Evolutionary conservation across 2,888 invertebrate genomes (phyloP).

Genomic region (Blastobasis lacticolella): DNA sequence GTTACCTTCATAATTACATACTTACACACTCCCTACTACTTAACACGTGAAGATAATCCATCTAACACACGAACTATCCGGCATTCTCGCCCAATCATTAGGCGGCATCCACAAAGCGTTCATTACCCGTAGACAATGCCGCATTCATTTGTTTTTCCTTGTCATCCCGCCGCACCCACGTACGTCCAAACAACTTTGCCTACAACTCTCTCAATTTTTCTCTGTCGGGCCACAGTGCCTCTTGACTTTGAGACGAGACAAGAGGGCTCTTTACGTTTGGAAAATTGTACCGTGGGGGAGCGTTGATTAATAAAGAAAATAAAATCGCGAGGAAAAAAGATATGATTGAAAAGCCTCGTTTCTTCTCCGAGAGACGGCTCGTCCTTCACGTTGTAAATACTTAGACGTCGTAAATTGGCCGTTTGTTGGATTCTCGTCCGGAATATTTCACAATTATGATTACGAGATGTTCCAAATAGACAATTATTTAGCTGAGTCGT

Average conservation of each 20-base stretch:
- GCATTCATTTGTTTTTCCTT: conserved; percentile 44
- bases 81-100: conserved; percentile 11
- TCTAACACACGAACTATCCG: conserved; percentile 24
- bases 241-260: conserved; percentile 46
- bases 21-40: no score
- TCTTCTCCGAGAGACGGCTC: neutral
- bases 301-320: conserved; percentile 63
- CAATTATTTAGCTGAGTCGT: no score
- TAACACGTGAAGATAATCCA: no score
- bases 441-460: no score
- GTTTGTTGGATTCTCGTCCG: no score
- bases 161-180: conserved; percentile 23
- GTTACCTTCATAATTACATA: no score
- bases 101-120: conserved; percentile 16
- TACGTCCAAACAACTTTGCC: conserved; percentile 8
- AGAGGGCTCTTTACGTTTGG: conserved; percentile 44
- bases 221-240: conserved; percentile 37
- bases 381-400: no score
- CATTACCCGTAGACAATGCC: conserved; percentile 26
- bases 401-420: no score
- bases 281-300: conserved; percentile 51
- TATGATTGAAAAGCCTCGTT: conserved; percentile 34
- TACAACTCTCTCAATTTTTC: conserved; percentile 43
- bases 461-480: no score
- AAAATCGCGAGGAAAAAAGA: conserved; percentile 32